Evolutionary conservation across 2,797 vertebrate genomes (phyloP).

Genomic region (Syngnathus rostellatus): DNA sequence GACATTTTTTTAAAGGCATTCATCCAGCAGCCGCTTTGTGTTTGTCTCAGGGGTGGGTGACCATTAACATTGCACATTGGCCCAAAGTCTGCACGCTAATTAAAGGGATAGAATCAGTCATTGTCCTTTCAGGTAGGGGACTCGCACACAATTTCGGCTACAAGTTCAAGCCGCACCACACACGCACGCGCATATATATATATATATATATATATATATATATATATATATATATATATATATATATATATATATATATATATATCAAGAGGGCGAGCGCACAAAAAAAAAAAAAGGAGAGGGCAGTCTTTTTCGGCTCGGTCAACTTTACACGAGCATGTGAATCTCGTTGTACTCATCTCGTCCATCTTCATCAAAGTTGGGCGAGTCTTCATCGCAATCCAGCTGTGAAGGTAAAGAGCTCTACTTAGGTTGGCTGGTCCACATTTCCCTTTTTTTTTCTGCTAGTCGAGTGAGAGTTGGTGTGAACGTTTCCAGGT

Average conservation of each 20-base stretch:
- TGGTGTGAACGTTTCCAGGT: neutral
- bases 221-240: too few species aligned
- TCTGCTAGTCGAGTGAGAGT: neutral
- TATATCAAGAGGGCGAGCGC: slow-evolving; percentile 6
- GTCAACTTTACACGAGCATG: slow-evolving; percentile 81
- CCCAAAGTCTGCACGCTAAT: slow-evolving; percentile 44
- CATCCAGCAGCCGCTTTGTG: neutral
- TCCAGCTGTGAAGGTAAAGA: slow-evolving; percentile 76
- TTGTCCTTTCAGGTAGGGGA: slow-evolving; percentile 5
- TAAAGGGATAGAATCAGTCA: slow-evolving; percentile 44
- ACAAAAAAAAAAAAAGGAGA: neutral
- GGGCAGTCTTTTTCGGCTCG: neutral
- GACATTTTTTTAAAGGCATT: neutral
- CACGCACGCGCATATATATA: slow-evolving; percentile 8
- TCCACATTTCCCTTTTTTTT: neutral
- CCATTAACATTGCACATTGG: slow-evolving; percentile 45
- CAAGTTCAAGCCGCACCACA: neutral
- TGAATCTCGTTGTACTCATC: slow-evolving; percentile 98
- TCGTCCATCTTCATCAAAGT: slow-evolving; percentile 91
- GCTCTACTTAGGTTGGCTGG: neutral
- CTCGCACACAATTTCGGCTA: neutral
- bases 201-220: slow-evolving; percentile 10
- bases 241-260: slow-evolving; percentile 24
- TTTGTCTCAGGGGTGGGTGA: slow-evolving; percentile 17
- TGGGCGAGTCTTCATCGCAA: slow-evolving; percentile 86